These are phyloP conservation scores for Eubasilissa splendida DNA, from an alignment of 2,888 invertebrate genomes.

Conservation along the genomic window DNA sequence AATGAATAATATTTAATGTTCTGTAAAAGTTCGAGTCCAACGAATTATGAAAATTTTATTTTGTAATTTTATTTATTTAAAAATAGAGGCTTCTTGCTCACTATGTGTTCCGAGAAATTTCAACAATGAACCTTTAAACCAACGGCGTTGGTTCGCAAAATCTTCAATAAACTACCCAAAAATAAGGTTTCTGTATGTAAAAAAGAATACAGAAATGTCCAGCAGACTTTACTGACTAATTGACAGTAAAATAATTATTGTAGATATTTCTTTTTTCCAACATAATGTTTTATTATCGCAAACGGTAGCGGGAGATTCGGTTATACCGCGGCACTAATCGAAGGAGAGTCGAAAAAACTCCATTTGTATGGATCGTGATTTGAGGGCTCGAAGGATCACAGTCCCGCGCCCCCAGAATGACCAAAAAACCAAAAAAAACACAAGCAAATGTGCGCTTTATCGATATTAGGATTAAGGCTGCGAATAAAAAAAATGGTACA, in stretches of 20 bases:
- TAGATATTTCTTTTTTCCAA: neutral
- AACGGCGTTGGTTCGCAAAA: too few species aligned
- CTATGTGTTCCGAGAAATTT: too few species aligned
- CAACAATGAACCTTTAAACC: too few species aligned
- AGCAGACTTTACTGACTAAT: neutral
- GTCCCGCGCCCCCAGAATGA: slow-evolving; percentile 8
- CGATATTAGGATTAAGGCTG: neutral
- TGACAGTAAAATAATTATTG: slow-evolving; percentile 21
- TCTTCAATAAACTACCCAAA: neutral
- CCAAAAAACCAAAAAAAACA: neutral
- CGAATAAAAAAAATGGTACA: slow-evolving; percentile 26
- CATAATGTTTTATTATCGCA: slow-evolving; percentile 38
- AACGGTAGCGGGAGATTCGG: slow-evolving; percentile 21
- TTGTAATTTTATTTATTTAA: too few species aligned
- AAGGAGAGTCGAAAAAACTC: slow-evolving; percentile 32
- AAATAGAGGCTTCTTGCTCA: too few species aligned
- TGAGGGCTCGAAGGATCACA: slow-evolving; percentile 14
- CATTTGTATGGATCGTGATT: slow-evolving; percentile 53
- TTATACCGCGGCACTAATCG: slow-evolving; percentile 23
- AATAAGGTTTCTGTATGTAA: neutral
- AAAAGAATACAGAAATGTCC: neutral
- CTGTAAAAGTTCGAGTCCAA: too few species aligned
- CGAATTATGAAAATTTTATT: too few species aligned
- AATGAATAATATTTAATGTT: too few species aligned
- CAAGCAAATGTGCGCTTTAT: neutral